These are phyloP conservation scores for Tetramorium parvispinum DNA, from an alignment of 1,140 invertebrate species.

Conservation along the genomic window DNA sequence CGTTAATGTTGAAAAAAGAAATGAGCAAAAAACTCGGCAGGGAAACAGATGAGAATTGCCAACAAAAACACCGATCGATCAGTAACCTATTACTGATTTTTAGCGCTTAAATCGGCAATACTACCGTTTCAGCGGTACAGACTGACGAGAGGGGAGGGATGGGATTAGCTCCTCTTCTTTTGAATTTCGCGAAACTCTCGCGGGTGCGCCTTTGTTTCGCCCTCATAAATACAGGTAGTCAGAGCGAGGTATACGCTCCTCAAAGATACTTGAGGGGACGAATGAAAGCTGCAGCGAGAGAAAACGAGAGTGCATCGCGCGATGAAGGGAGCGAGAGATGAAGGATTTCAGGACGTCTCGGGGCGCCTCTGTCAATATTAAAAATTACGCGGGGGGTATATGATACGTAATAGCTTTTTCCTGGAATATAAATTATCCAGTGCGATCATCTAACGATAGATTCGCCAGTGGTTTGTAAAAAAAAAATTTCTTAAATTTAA, in stretches of 20 bases:
- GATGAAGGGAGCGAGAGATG: conserved; percentile 32
- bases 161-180: conserved; percentile 78
- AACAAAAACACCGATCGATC: conserved; percentile 13
- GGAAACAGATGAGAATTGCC: background rate
- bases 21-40: background rate
- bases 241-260: conserved; percentile 70
- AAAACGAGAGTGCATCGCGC: conserved; percentile 9
- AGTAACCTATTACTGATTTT: conserved; percentile 53
- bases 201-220: conserved; percentile 78
- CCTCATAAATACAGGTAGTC: conserved; percentile 78
- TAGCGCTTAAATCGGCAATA: conserved; percentile 45
- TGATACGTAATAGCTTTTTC: conserved; percentile 52
- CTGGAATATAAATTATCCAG: conserved; percentile 63
- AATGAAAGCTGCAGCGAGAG: conserved; percentile 19
- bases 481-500: background rate
- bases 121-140: background rate
- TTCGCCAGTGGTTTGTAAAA: background rate
- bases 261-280: conserved; percentile 63
- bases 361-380: conserved; percentile 70
- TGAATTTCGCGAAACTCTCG: conserved; percentile 80
- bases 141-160: background rate
- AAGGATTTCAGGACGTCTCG: conserved; percentile 20
- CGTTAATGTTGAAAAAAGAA: background rate
- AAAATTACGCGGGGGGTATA: conserved; percentile 64
- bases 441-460: conserved; percentile 2